Conservation (phyloP, 2,888 invertebrate genomes). For the Alcis repandata region DNA sequence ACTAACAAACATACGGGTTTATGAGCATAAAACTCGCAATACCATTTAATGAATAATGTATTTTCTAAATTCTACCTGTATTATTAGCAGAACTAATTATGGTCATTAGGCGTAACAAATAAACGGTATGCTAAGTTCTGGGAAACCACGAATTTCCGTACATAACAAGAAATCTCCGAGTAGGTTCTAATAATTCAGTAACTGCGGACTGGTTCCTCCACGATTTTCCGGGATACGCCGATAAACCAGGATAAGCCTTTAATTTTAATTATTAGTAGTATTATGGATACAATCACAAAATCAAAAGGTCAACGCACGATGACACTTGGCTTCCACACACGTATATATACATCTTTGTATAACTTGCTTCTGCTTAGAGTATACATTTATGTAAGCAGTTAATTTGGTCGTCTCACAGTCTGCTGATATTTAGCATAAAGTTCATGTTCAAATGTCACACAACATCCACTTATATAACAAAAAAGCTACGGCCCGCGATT, state of each 20-base stretch:
- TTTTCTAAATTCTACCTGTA: constrained; percentile 10
- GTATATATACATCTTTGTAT: neutral
- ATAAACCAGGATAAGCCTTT: too few relatives aligned
- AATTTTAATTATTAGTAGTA: neutral
- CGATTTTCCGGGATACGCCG: too few relatives aligned
- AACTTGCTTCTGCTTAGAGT: neutral
- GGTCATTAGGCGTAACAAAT: constrained; percentile 18
- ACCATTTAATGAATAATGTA: constrained; percentile 5
- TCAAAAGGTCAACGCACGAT: constrained; percentile 18
- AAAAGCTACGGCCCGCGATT: too few relatives aligned
- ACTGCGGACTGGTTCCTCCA: neutral
- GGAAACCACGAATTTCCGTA: constrained; percentile 16
- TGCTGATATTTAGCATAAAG: constrained; percentile 39
- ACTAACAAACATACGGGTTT: neutral
- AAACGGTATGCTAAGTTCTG: constrained; percentile 19
- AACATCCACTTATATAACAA: neutral
- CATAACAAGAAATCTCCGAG: neutral
- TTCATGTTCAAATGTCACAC: constrained; percentile 46
- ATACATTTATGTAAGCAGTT: neutral
- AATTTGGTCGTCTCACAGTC: constrained; percentile 3
- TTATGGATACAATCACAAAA: constrained; percentile 11
- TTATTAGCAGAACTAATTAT: constrained; percentile 16
- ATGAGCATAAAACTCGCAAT: neutral
- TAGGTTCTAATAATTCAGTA: neutral
- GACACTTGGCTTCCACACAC: neutral